These are phyloP conservation scores for Gerosis bhagava DNA, from an alignment of 2,888 invertebrate species.

Conservation along the genomic window DNA sequence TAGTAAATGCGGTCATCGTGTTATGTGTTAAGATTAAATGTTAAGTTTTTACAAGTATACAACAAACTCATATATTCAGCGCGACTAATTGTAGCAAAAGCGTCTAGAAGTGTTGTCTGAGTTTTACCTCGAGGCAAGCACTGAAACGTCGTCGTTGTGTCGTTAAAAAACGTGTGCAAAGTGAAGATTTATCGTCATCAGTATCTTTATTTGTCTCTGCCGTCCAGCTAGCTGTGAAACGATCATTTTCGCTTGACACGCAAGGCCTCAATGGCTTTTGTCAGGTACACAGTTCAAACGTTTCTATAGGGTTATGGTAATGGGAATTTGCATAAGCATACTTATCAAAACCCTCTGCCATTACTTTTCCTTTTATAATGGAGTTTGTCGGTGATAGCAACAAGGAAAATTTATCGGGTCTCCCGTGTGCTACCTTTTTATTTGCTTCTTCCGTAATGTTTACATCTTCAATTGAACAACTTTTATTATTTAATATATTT, in stretches of 20 bases:
- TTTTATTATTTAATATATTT: not conserved
- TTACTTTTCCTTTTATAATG: slow-evolving; percentile 24
- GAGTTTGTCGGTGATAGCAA: slow-evolving; percentile 21
- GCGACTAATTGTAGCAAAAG: slow-evolving; percentile 1
- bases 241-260: slow-evolving; percentile 25
- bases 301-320: slow-evolving; percentile 26
- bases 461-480: slow-evolving; percentile 2
- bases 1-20: no score
- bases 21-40: no score
- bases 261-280: slow-evolving; percentile 24
- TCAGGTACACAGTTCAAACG: slow-evolving; percentile 26
- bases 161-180: slow-evolving; percentile 51
- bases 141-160: slow-evolving; percentile 56
- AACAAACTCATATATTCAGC: not conserved
- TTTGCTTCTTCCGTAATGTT: slow-evolving; percentile 10
- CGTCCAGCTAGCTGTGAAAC: slow-evolving; percentile 17
- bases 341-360: slow-evolving; percentile 26
- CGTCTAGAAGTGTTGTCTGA: slow-evolving; percentile 14
- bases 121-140: slow-evolving; percentile 29
- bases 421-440: slow-evolving; percentile 18
- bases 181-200: slow-evolving; percentile 50
- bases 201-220: slow-evolving; percentile 17
- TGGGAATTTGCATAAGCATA: slow-evolving; percentile 25
- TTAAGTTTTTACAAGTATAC: not conserved
- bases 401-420: slow-evolving; percentile 17